These are phyloP conservation scores for Psittacara wagleri DNA, from an alignment of 2,113 vertebrate genomes.

Conservation along the genomic window DNA sequence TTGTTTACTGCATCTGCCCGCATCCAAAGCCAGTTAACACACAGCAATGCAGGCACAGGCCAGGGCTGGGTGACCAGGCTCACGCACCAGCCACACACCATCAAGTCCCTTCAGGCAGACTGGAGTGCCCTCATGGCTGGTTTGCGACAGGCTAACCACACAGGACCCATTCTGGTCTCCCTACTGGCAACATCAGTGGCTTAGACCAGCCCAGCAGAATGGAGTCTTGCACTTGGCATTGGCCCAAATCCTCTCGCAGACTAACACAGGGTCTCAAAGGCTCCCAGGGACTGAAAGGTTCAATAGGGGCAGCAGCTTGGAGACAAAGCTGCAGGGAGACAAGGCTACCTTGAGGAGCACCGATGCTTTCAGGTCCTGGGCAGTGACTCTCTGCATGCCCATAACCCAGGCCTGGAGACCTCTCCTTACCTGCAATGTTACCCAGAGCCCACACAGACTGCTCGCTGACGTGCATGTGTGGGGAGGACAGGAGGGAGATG, in stretches of 20 bases:
- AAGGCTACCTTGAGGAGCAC: not conserved
- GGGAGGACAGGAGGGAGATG: constrained; percentile 82
- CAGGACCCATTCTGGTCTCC: not conserved
- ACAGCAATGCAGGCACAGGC: not conserved
- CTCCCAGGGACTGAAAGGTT: not conserved
- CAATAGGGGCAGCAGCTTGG: not conserved
- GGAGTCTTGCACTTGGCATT: not conserved
- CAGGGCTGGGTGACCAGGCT: not conserved
- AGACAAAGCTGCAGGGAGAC: not conserved
- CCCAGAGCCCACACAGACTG: constrained; percentile 93
- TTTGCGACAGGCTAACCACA: not conserved
- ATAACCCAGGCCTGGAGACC: not conserved
- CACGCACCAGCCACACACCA: not conserved
- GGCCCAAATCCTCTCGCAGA: not conserved
- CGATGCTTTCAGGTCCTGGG: not conserved
- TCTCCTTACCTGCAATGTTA: constrained; percentile 87
- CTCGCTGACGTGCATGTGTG: constrained; percentile 85
- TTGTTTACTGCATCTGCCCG: not conserved
- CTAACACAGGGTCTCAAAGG: not conserved
- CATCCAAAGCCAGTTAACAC: not conserved
- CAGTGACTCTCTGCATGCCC: not conserved
- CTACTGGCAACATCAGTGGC: fast-evolving
- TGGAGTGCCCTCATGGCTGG: not conserved
- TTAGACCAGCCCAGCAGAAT: not conserved
- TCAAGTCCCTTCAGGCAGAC: not conserved